Base-by-base conservation (phyloP, 2,888 invertebrate genomes). In the Leptopilina syphax region DNA sequence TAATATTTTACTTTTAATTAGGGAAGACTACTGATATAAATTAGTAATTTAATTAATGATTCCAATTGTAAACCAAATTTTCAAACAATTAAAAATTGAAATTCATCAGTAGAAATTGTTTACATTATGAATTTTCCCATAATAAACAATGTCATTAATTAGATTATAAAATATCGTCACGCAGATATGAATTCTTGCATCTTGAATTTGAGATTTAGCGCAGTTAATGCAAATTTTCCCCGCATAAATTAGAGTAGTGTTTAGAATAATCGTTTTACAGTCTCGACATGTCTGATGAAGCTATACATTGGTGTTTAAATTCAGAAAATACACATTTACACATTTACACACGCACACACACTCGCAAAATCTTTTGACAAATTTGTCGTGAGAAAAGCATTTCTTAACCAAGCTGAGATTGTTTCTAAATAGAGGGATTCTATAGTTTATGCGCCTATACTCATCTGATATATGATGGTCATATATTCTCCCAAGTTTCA, bases 351-450 rank as follows among this genome's bases (percentile, higher is more conserved):
- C 34, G 34, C 34, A 3, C 34, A 3, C 34, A 57, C 73, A 73
- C 44, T 8, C 8, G 34, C 73, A 73, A 73, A 18, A 18, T 18
- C 34, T 34, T 73, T 73, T 73, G 73, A 73, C 73, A 73, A 73
- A 73, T 73, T 73, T 60, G 57, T 73, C 57, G 57, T 73, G 73
- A 73, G 73, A 73, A 73, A 27, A 73, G 57, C 73, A 73, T 54
- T 73, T 73, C 57, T 34, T 34, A 73, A 57, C 73, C 54, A 73
- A 73, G 57, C 73, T 73, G 73, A 73, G 73, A 73, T 73, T 73
- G 73, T 73, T 73, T 73, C 73, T 73, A 73, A 73, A 73, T 57
- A 73, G 73, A 73, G 73, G 73, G 73, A 73, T 73, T 73, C 57
- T 73, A 73, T 73, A 73, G 73, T 73, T 73, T 73, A 60, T 57